These are phyloP conservation scores for Dryococelus australis DNA, from an alignment of 2,888 invertebrate genomes.

Conservation along the genomic window DNA sequence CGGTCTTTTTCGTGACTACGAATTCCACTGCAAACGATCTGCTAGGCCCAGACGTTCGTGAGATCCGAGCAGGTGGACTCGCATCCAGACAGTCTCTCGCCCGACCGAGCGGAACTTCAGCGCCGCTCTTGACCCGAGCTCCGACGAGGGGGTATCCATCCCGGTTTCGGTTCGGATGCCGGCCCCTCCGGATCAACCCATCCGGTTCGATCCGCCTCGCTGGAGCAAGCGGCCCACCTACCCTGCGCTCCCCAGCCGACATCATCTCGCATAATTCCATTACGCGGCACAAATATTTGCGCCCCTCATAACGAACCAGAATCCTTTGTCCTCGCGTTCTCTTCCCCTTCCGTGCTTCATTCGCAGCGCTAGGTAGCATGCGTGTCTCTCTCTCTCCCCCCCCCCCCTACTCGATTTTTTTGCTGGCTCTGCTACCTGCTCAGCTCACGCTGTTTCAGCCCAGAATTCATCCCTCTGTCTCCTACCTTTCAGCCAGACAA, in stretches of 20 bases:
- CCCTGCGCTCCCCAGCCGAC: not conserved
- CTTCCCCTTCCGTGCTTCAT: not conserved
- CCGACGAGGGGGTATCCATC: too few relatives aligned
- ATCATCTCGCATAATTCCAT: not conserved
- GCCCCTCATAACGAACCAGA: not conserved
- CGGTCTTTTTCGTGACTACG: too few relatives aligned
- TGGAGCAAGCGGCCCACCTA: not conserved
- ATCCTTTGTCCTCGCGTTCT: not conserved
- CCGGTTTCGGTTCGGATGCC: too few relatives aligned
- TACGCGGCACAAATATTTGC: conserved; percentile 16
- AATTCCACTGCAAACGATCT: too few relatives aligned
- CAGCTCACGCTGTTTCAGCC: not conserved
- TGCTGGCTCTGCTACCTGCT: not conserved
- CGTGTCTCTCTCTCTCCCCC: too few relatives aligned
- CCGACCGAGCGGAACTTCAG: too few relatives aligned
- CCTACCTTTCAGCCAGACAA: not conserved
- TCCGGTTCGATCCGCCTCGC: not conserved
- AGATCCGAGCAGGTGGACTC: too few relatives aligned
- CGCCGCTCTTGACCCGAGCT: too few relatives aligned
- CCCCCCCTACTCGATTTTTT: not conserved
- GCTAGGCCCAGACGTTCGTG: too few relatives aligned
- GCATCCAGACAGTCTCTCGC: too few relatives aligned
- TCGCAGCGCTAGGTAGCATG: not conserved
- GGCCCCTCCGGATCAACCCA: too few relatives aligned
- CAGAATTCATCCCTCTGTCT: not conserved